phyloP scores from a whole-genome alignment of 2,797 vertebrate species.

The Etheostoma nigrum region DNA sequence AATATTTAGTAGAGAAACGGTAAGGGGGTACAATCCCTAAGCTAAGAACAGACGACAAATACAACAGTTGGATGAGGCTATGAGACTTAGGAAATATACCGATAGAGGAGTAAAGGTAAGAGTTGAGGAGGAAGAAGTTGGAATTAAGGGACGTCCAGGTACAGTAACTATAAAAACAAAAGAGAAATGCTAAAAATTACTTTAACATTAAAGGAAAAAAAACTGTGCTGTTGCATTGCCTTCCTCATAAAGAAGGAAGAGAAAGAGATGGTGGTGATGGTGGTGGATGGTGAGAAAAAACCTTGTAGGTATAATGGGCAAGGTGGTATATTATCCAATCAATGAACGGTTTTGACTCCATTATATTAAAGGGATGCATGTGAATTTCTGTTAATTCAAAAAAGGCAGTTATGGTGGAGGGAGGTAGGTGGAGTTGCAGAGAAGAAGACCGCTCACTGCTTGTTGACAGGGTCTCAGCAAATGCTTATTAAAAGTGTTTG shows the following conservation, averaged over 20 bases:
- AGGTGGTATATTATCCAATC: slow-evolving; percentile 32
- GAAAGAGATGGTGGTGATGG: neutral
- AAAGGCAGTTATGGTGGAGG: slow-evolving; percentile 5
- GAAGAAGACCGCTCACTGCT: slow-evolving; percentile 22
- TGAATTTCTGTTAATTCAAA: slow-evolving; percentile 29
- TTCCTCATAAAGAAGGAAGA: slow-evolving; percentile 20
- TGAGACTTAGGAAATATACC: slow-evolving; percentile 22
- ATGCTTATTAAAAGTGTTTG: slow-evolving; percentile 52
- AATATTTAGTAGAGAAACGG: slow-evolving; percentile 80
- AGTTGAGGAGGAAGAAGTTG: slow-evolving; percentile 1
- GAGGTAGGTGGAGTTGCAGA: neutral
- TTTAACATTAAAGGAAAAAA: slow-evolving; percentile 25
- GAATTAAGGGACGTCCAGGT: slow-evolving; percentile 9
- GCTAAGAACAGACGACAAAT: slow-evolving; percentile 71
- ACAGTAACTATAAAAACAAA: neutral
- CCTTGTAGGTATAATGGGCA: slow-evolving; percentile 14
- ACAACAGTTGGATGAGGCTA: slow-evolving; percentile 53
- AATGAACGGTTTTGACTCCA: slow-evolving; percentile 51
- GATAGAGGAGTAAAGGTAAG: neutral
- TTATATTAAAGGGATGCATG: slow-evolving; percentile 50
- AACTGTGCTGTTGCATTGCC: slow-evolving; percentile 34
- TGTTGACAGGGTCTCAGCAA: slow-evolving; percentile 32
- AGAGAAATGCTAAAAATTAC: slow-evolving; percentile 9
- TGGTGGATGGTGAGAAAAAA: slow-evolving; percentile 8
- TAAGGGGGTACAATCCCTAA: slow-evolving; percentile 55